These are phyloP conservation scores for Boloria euphrosyne DNA, from an alignment of 2,888 invertebrate species.

Conservation along the genomic window DNA sequence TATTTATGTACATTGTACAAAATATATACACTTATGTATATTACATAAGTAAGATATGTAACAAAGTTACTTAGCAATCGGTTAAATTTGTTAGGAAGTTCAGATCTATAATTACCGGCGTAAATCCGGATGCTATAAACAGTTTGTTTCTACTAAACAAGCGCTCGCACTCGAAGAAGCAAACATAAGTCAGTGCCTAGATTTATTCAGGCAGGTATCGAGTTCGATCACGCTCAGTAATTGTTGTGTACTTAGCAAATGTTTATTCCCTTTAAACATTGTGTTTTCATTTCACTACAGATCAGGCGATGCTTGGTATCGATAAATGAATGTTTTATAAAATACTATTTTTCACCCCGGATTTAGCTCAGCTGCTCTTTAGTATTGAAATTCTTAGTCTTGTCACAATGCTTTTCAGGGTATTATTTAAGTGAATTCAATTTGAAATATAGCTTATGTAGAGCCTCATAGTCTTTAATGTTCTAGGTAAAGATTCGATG, in stretches of 20 bases:
- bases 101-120: conserved; percentile 2
- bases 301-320: conserved; percentile 38
- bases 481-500: no score
- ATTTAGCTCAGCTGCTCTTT: no score
- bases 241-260: conserved; percentile 38
- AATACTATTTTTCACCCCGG: not conserved
- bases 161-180: conserved; percentile 9
- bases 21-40: no score
- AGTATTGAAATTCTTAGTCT: no score
- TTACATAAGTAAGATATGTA: no score
- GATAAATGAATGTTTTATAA: conserved; percentile 23
- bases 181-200: conserved; percentile 21
- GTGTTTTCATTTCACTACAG: conserved; percentile 32
- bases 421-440: no score
- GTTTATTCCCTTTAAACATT: conserved; percentile 40
- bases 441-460: no score
- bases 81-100: not conserved
- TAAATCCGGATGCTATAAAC: conserved; percentile 17
- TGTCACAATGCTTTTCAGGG: no score
- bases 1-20: no score
- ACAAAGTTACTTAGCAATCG: not conserved
- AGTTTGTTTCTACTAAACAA: conserved; percentile 15
- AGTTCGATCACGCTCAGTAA: conserved; percentile 36
- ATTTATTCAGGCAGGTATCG: conserved; percentile 20
- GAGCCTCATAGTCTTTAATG: no score